Conservation (phyloP, 2,888 invertebrate species). For the Aphidius colemani region DNA sequence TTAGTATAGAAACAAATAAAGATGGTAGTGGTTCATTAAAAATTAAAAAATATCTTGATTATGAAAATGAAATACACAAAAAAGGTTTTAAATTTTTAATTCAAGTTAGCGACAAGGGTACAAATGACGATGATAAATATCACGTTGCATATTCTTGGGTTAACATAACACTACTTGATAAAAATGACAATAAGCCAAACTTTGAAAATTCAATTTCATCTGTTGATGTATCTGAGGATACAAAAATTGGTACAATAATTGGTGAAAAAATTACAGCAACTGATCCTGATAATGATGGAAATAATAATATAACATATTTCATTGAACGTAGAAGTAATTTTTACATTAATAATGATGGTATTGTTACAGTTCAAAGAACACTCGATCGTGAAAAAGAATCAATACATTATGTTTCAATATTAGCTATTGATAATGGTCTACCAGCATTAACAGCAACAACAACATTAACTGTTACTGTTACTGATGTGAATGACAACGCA, state of each 20-base stretch:
- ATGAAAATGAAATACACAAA: constrained; percentile 92
- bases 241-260: constrained; percentile 85
- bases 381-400: constrained; percentile 94
- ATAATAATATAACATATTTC: constrained; percentile 87
- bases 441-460: constrained; percentile 94
- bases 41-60: constrained; percentile 94
- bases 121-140: constrained; percentile 92
- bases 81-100: constrained; percentile 94
- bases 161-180: constrained; percentile 88
- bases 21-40: constrained; percentile 94
- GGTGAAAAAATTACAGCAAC: constrained; percentile 89
- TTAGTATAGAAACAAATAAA: constrained; percentile 95
- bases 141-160: constrained; percentile 97
- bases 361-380: constrained; percentile 89
- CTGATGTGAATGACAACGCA: constrained; percentile 94
- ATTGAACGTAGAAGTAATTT: constrained; percentile 92
- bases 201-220: constrained; percentile 93
- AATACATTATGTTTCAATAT: constrained; percentile 92
- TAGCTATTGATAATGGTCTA: constrained; percentile 92
- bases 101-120: constrained; percentile 85
- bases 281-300: constrained; percentile 94
- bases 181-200: constrained; percentile 96
- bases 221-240: constrained; percentile 91
- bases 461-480: constrained; percentile 90
- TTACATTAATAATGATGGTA: constrained; percentile 92